Evolutionary conservation across 1,140 invertebrate species (phyloP).

Genomic region (Dryas iulia): DNA sequence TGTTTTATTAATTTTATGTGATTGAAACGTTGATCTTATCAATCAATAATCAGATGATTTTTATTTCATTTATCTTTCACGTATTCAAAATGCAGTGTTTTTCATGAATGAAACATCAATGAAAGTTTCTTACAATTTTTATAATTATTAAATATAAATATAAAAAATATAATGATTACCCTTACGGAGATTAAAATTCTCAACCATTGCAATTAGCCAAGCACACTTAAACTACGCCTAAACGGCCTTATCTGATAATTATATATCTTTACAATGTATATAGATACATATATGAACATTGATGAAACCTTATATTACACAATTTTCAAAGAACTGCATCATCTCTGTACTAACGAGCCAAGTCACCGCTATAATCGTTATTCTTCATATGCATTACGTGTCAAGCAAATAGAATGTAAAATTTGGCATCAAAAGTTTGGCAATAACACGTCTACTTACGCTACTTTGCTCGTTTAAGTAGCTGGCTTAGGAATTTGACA

Average conservation of each 20-base stretch:
- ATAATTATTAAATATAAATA: no score
- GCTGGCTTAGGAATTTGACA: constrained; percentile 67
- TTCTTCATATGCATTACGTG: not conserved
- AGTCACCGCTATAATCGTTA: not conserved
- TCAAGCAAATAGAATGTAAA: not conserved
- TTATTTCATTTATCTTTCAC: no score
- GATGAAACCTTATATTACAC: not conserved
- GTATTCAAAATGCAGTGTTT: no score
- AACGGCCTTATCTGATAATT: no score
- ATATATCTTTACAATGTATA: no score
- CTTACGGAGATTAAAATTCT: no score
- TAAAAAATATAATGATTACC: no score
- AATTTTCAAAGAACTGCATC: not conserved
- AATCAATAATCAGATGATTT: no score
- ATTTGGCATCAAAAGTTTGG: constrained; percentile 17
- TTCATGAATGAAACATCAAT: no score
- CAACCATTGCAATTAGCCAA: no score
- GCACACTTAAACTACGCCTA: no score
- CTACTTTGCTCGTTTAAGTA: constrained; percentile 48
- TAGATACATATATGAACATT: not conserved
- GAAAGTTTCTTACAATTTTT: no score
- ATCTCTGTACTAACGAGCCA: not conserved
- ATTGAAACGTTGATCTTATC: not conserved
- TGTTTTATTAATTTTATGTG: not conserved
- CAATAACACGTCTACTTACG: constrained; percentile 19